Conservation (phyloP, 1,140 invertebrate species). For the Danaus melanippus region DNA sequence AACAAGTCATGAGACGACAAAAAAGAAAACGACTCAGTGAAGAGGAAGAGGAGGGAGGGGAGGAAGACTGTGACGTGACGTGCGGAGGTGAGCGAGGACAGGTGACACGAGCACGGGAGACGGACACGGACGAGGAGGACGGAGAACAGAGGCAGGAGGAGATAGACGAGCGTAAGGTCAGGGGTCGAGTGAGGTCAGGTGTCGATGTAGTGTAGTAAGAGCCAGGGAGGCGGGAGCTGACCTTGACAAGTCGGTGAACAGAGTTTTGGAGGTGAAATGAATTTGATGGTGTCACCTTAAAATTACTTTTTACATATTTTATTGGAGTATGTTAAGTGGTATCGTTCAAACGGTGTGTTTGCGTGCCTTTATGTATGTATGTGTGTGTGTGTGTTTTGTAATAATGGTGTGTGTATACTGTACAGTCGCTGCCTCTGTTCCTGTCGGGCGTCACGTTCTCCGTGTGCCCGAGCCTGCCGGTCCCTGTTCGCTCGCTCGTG, state of each 20-base stretch:
- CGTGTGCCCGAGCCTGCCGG: slow-evolving; percentile 13
- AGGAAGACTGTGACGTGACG: too few relatives aligned
- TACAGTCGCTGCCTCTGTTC: slow-evolving; percentile 32
- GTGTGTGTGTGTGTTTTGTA: not conserved
- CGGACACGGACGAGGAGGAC: not conserved
- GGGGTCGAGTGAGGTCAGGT: not conserved
- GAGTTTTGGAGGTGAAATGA: too few relatives aligned
- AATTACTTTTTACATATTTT: too few relatives aligned
- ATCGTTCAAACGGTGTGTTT: too few relatives aligned
- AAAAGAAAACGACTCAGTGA: slow-evolving; percentile 9
- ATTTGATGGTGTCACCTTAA: too few relatives aligned
- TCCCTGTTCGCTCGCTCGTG: slow-evolving; percentile 13
- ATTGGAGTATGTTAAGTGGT: too few relatives aligned
- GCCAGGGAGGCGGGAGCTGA: too few relatives aligned
- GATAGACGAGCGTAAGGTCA: too few relatives aligned
- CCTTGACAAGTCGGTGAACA: too few relatives aligned
- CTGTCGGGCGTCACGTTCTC: slow-evolving; percentile 35
- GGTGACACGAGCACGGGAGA: too few relatives aligned
- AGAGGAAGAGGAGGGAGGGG: not conserved
- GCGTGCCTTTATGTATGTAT: too few relatives aligned
- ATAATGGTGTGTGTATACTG: not conserved
- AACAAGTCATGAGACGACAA: slow-evolving; percentile 36
- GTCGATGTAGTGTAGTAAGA: not conserved
- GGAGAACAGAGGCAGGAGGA: not conserved
- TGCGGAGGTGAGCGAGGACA: too few relatives aligned